Conservation (phyloP, 2,888 invertebrate genomes). For the Brachycybe producta region DNA sequence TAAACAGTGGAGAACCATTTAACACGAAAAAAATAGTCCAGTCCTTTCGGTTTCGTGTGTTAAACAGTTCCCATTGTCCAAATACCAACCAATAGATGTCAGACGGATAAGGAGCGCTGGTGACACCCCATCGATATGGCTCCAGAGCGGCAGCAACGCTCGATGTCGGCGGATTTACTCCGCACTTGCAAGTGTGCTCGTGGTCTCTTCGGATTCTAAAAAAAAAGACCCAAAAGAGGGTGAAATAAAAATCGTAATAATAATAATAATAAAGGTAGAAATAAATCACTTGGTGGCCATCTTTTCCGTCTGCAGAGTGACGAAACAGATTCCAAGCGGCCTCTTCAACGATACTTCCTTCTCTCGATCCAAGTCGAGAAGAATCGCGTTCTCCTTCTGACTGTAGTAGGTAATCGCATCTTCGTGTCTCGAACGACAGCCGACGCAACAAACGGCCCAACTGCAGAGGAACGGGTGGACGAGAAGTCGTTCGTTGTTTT, state of each 20-base stretch:
- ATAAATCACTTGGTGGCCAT: conserved; percentile 30
- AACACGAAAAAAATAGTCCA: conserved; percentile 11
- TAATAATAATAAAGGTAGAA: not conserved
- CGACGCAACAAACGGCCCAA: conserved; percentile 49
- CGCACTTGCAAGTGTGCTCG: conserved; percentile 27
- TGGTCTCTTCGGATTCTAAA: conserved; percentile 23
- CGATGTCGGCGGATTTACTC: conserved; percentile 39
- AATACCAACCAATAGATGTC: conserved; percentile 90
- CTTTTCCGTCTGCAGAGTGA: conserved; percentile 51
- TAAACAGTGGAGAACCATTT: conserved; percentile 7
- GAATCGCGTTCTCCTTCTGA: conserved; percentile 58
- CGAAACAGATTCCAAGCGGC: conserved; percentile 79
- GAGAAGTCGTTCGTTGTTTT: conserved; percentile 51
- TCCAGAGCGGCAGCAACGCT: conserved; percentile 36
- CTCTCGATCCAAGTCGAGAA: conserved; percentile 62
- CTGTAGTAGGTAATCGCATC: conserved; percentile 79
- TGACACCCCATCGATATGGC: conserved; percentile 63
- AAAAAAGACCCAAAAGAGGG: not conserved
- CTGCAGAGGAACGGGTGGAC: conserved; percentile 58
- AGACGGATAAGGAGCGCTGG: conserved; percentile 77
- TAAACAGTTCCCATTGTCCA: conserved; percentile 22
- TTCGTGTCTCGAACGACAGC: conserved; percentile 38
- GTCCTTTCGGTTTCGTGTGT: not conserved
- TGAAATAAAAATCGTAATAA: not conserved
- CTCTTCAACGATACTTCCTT: conserved; percentile 60